Conservation (phyloP, 2,113 vertebrate species). For the Eupsittula cactorum region DNA sequence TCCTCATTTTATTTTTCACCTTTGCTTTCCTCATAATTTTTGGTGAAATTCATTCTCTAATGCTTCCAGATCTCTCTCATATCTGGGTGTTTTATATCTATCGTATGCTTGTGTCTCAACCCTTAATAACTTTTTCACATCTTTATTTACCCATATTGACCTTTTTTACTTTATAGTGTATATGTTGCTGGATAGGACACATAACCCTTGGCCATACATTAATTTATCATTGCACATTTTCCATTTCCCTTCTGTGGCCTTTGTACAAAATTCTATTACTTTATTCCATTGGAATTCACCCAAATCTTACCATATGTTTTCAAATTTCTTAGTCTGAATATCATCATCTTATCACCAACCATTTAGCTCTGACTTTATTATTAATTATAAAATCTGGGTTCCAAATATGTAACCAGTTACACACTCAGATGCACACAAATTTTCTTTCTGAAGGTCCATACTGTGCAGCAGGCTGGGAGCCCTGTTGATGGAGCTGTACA, state of each 20-base stretch:
- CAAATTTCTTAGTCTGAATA: constrained; percentile 62
- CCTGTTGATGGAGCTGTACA: not conserved
- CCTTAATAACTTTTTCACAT: constrained; percentile 52
- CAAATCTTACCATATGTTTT: constrained; percentile 62
- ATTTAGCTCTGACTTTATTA: constrained; percentile 62
- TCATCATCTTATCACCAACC: constrained; percentile 50
- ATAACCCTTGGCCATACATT: constrained; percentile 55
- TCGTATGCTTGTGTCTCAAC: constrained; percentile 2
- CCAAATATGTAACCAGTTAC: constrained; percentile 32
- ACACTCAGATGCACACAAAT: not conserved
- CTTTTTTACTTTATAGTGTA: constrained; percentile 36
- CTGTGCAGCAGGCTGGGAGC: not conserved
- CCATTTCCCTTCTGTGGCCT: constrained; percentile 61
- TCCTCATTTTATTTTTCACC: constrained; percentile 53
- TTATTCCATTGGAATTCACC: constrained; percentile 51
- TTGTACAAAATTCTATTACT: constrained; percentile 68
- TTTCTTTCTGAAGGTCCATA: not conserved
- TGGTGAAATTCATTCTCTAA: constrained; percentile 49
- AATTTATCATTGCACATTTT: constrained; percentile 66
- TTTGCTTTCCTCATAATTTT: constrained; percentile 50
- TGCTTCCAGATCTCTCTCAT: not conserved
- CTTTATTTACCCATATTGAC: constrained; percentile 56
- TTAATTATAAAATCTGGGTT: constrained; percentile 60
- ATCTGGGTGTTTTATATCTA: constrained; percentile 29
- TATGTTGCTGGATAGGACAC: constrained; percentile 35